Base-by-base conservation (phyloP, 1,140 invertebrate species). In the Atta cephalotes region DNA sequence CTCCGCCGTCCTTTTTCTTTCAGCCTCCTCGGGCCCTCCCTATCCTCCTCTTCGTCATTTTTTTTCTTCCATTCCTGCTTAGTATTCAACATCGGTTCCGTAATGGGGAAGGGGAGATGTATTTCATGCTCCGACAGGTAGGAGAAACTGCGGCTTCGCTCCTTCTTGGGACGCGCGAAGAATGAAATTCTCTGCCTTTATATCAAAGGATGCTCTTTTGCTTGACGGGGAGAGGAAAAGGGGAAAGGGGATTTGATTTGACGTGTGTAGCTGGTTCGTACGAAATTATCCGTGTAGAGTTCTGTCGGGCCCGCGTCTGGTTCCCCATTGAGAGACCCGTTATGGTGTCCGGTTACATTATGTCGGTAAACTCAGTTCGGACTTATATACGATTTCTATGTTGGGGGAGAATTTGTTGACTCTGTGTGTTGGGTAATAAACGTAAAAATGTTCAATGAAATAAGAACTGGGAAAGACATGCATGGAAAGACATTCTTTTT, bases 91-190 rank as follows among this genome's bases (percentile, higher is more conserved):
- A 14, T 21, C 25, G 56, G 70, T 84, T 49, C 39, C 49, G 56
- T 35, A 58, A n/a, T 49, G 18, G n/a, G 18, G 18, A 35, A 25
- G 56, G 70, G 56, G 53, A 62, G 56, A 56, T 70, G 53, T 31
- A 76, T 84, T 51, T 76, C 25, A 65, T 84, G 39, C 31, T 84
- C 80, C 80, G 56, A 76, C 80, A 84, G 80, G 80, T 84, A 76
- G 56, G 70, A 84, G 70, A 76, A 63, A 65, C 80, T 56, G 25
- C 80, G 31, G 31, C 51, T 74, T 6, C 56, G 53, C 80, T 72
- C 53, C 39, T 45, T 51, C 18, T 68, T 70, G 51, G 18, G 56
- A 84, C 70, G 56, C 70, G 35, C 53, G 21, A 76, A 76, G 70
- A 84, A 76, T 74, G 70, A 76, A 84, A 84, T 63, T 51, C 63